These are phyloP conservation scores for Clamator glandarius DNA, from an alignment of 2,797 vertebrate genomes.

Conservation along the genomic window DNA sequence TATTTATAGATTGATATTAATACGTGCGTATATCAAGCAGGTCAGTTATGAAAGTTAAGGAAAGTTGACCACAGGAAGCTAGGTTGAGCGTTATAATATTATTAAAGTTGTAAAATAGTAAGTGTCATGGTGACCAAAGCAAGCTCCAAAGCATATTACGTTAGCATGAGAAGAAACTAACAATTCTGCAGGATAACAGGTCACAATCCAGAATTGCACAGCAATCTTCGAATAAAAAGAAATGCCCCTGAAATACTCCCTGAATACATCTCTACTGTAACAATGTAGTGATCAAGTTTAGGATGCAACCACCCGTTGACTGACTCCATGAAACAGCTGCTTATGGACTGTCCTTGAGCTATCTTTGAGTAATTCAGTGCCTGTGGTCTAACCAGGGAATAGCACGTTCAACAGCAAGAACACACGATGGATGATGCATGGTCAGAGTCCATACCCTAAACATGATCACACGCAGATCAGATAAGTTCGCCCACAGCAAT, in stretches of 20 bases:
- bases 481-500: background rate
- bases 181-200: background rate
- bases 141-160: background rate
- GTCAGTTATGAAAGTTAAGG: background rate
- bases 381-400: slow-evolving; percentile 14
- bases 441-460: background rate
- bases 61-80: background rate
- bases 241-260: background rate
- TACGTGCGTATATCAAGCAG: background rate
- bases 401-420: background rate
- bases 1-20: background rate
- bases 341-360: background rate
- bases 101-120: background rate
- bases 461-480: background rate
- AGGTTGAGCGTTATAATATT: background rate
- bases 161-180: background rate
- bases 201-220: background rate
- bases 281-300: background rate
- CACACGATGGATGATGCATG: background rate
- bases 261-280: background rate
- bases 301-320: background rate
- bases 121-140: background rate
- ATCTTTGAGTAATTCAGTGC: background rate
- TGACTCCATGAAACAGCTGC: background rate
- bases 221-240: background rate